Evolutionary conservation across 2,113 vertebrate species (phyloP).

Genomic region (Thermophis baileyi): DNA sequence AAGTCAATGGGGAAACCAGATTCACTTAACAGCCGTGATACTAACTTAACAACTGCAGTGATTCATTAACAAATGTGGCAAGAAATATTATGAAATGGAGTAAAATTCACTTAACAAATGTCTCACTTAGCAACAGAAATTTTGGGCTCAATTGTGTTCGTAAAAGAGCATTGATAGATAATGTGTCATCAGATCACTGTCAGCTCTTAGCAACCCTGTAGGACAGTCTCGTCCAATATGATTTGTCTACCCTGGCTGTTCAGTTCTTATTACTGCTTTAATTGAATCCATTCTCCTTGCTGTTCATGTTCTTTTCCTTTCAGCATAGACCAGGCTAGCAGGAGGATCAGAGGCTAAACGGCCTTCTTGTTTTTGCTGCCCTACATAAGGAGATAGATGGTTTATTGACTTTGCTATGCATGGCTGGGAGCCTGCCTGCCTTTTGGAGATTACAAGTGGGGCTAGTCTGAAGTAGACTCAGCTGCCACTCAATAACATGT

Average conservation of each 20-base stretch:
- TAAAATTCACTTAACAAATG: not conserved
- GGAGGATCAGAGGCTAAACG: not conserved
- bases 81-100: not conserved
- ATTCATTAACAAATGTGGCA: not conserved
- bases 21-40: no score
- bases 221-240: not conserved
- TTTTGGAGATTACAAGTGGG: not conserved
- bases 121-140: not conserved
- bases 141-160: not conserved
- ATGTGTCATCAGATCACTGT: not conserved
- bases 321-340: not conserved
- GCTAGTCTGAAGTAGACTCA: not conserved
- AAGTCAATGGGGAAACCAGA: no score
- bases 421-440: not conserved
- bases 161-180: not conserved
- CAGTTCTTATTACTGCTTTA: not conserved
- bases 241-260: not conserved
- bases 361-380: not conserved
- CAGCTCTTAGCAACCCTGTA: not conserved
- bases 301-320: not conserved
- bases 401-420: not conserved
- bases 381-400: not conserved
- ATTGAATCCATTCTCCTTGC: not conserved
- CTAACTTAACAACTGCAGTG: not conserved
- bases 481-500: not conserved